These are phyloP conservation scores for Cephonodes hylas DNA, from an alignment of 2,888 invertebrate genomes.

Conservation along the genomic window DNA sequence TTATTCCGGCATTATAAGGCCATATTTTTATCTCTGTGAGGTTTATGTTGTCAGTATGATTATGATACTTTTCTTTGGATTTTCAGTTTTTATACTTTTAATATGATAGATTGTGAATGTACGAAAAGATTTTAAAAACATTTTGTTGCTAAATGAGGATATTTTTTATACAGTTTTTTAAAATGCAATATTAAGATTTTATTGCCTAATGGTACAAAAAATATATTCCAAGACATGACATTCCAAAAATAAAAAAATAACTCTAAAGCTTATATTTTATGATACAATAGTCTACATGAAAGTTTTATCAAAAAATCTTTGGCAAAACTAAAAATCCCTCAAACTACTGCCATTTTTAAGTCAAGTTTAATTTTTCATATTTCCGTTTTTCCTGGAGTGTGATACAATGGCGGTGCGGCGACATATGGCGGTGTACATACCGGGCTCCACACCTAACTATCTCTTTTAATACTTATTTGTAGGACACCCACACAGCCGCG, in stretches of 20 bases:
- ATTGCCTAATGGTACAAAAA: no score
- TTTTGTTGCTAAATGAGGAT: no score
- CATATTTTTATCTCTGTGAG: neutral
- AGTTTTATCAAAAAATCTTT: neutral
- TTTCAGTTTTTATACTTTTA: no score
- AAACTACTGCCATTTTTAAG: neutral
- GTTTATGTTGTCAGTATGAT: neutral
- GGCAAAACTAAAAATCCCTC: neutral
- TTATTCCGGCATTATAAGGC: neutral
- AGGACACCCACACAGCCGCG: conserved; percentile 60
- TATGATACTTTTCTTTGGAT: neutral
- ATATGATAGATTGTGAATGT: no score
- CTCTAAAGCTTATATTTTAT: no score
- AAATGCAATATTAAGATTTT: no score
- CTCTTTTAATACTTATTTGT: conserved; percentile 80
- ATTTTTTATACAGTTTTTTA: no score
- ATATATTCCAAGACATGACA: no score
- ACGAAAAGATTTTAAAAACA: no score
- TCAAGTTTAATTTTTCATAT: neutral
- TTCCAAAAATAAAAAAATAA: no score
- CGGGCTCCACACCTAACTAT: conserved; percentile 74
- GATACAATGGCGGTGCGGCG: conserved; percentile 28
- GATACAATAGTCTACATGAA: no score
- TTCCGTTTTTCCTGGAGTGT: neutral
- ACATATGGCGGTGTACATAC: conserved; percentile 52